These are phyloP conservation scores for Candoia aspera DNA, from an alignment of 2,113 vertebrate genomes.

Conservation along the genomic window DNA sequence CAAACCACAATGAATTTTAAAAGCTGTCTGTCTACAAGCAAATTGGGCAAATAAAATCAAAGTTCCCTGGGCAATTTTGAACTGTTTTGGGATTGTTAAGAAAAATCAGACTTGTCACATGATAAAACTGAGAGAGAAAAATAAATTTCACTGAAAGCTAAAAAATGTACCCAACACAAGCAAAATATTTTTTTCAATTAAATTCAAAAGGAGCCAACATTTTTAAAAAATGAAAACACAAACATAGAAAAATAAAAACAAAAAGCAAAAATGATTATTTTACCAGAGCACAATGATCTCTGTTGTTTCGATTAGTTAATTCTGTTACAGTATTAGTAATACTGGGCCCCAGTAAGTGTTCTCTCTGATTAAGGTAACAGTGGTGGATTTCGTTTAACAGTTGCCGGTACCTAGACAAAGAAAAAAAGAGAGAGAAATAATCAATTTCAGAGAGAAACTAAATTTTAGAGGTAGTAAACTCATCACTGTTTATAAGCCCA, in stretches of 20 bases:
- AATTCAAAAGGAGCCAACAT: not conserved
- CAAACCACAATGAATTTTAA: not conserved
- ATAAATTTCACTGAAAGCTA: not conserved
- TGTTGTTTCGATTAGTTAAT: conserved; percentile 91
- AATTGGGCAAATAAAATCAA: not conserved
- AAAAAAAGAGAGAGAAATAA: conserved; percentile 17
- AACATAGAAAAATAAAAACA: not conserved
- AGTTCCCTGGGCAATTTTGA: not conserved
- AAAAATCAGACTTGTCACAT: not conserved
- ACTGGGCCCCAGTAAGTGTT: conserved; percentile 88
- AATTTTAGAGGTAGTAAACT: not conserved
- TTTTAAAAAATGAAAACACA: not conserved
- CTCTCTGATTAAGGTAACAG: conserved; percentile 94
- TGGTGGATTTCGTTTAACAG: conserved; percentile 92
- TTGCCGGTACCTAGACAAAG: conserved; percentile 86
- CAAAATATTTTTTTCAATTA: not conserved
- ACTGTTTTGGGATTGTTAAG: not conserved
- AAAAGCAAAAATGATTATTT: conserved; percentile 24
- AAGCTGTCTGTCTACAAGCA: not conserved
- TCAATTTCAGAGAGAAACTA: not conserved
- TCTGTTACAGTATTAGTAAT: conserved; percentile 93
- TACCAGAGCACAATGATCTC: conserved; percentile 98
- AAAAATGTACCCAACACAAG: not conserved
- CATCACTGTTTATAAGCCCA: not conserved
- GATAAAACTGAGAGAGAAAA: not conserved